Conservation (phyloP, 2,888 invertebrate genomes). For the Protodeltote pygarga region DNA sequence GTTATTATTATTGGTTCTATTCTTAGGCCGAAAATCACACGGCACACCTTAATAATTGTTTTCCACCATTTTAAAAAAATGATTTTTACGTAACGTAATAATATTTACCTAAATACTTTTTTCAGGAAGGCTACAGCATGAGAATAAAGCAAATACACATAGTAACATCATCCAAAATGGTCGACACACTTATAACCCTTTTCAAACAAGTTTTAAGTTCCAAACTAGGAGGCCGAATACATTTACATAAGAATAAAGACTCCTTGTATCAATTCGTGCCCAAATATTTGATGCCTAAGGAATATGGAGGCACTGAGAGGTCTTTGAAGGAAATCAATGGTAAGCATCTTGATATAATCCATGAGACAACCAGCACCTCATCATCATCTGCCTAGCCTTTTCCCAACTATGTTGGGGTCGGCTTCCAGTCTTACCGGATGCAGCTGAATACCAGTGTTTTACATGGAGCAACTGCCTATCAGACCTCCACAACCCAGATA, state of each 20-base stretch:
- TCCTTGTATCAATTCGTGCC: conserved; percentile 53
- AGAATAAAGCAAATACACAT: conserved; percentile 65
- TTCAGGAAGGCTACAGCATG: conserved; percentile 70
- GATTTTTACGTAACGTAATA: no score
- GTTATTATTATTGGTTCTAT: no score
- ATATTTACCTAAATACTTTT: conserved; percentile 8
- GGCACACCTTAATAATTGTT: no score
- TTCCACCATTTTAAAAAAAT: no score
- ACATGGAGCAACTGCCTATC: no score
- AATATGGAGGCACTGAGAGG: conserved; percentile 67
- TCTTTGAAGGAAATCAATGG: conserved; percentile 55
- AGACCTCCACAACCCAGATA: no score
- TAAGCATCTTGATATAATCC: conserved; percentile 31
- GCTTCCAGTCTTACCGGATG: no score
- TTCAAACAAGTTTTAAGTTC: conserved; percentile 62
- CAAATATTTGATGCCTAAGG: conserved; percentile 61
- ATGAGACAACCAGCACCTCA: no score
- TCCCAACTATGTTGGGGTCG: no score
- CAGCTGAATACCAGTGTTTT: no score
- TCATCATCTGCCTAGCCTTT: no score
- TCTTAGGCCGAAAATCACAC: no score
- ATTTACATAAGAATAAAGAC: conserved; percentile 54
- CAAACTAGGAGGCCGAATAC: conserved; percentile 60
- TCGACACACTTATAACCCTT: conserved; percentile 55
- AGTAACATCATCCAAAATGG: conserved; percentile 59